Evolutionary conservation across 2,888 invertebrate genomes (phyloP).

Genomic region (Standfussiana lucernea): DNA sequence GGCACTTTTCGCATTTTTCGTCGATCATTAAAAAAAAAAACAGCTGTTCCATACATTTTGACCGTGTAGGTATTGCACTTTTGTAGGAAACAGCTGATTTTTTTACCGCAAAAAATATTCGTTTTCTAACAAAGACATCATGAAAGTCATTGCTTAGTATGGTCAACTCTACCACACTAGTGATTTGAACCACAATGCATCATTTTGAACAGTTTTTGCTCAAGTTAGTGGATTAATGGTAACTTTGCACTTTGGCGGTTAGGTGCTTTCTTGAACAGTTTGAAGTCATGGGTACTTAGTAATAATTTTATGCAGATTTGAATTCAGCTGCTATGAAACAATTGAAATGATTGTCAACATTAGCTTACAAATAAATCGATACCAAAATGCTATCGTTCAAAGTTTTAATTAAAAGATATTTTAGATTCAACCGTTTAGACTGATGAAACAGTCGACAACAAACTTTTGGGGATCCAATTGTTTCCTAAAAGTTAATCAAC

Average conservation of each 20-base stretch:
- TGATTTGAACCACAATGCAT: not conserved
- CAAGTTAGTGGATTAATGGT: not conserved
- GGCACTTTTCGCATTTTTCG: no score
- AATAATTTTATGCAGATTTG: not conserved
- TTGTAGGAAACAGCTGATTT: no score
- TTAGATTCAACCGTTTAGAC: slow-evolving; percentile 4
- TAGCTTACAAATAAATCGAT: not conserved
- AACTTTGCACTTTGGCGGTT: not conserved
- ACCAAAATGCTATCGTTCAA: not conserved
- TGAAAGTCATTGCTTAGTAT: not conserved
- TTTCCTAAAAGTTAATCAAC: slow-evolving; percentile 8
- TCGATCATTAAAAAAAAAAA: no score
- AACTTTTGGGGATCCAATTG: not conserved
- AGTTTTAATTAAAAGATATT: slow-evolving; percentile 9
- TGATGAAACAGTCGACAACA: slow-evolving; percentile 5
- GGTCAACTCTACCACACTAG: not conserved
- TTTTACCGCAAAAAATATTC: no score
- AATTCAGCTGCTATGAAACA: not conserved
- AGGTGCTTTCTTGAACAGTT: not conserved
- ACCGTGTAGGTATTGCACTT: no score
- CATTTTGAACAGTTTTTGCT: no score
- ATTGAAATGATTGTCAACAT: not conserved
- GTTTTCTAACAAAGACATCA: no score
- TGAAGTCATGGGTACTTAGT: not conserved
- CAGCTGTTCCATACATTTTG: no score